Evolutionary conservation across 2,113 vertebrate genomes (phyloP).

Genomic region (Hippocampus zosterae): DNA sequence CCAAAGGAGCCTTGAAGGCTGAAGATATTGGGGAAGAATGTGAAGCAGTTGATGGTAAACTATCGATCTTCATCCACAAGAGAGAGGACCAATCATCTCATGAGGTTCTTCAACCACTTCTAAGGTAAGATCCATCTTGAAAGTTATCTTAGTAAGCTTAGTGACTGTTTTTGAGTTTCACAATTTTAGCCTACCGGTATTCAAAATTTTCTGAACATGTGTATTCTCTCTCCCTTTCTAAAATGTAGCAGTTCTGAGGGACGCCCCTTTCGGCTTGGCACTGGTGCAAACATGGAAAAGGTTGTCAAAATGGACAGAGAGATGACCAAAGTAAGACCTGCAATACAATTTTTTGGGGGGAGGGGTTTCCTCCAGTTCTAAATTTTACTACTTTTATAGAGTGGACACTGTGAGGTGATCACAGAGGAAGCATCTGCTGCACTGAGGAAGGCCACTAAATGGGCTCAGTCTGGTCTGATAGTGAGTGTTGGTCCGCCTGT

Average conservation of each 20-base stretch:
- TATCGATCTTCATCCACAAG: slow-evolving; percentile 98
- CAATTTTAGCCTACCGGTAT: background rate
- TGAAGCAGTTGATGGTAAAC: slow-evolving; percentile 94
- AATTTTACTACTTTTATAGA: slow-evolving; percentile 61
- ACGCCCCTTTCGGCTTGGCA: slow-evolving; percentile 93
- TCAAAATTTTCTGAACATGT: slow-evolving; percentile 4
- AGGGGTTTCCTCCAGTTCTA: background rate
- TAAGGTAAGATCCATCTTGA: slow-evolving; percentile 76
- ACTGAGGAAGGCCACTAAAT: slow-evolving; percentile 92
- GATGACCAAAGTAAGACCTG: slow-evolving; percentile 89
- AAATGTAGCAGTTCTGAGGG: slow-evolving; percentile 91
- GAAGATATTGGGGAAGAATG: slow-evolving; percentile 92
- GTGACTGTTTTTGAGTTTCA: background rate
- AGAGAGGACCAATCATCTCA: slow-evolving; percentile 97
- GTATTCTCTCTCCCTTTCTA: background rate
- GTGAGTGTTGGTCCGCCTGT: slow-evolving; percentile 92
- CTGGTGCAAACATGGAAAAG: slow-evolving; percentile 98
- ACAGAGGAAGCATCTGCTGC: slow-evolving; percentile 92
- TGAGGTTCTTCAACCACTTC: slow-evolving; percentile 92
- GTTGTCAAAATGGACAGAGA: slow-evolving; percentile 99
- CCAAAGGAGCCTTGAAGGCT: slow-evolving; percentile 87
- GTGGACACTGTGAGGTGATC: slow-evolving; percentile 91
- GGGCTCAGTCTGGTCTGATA: slow-evolving; percentile 96
- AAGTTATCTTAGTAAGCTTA: background rate
- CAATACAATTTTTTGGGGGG: background rate